phyloP scores from a whole-genome alignment of 2,797 vertebrate species.

The Semaprochilodus insignis region DNA sequence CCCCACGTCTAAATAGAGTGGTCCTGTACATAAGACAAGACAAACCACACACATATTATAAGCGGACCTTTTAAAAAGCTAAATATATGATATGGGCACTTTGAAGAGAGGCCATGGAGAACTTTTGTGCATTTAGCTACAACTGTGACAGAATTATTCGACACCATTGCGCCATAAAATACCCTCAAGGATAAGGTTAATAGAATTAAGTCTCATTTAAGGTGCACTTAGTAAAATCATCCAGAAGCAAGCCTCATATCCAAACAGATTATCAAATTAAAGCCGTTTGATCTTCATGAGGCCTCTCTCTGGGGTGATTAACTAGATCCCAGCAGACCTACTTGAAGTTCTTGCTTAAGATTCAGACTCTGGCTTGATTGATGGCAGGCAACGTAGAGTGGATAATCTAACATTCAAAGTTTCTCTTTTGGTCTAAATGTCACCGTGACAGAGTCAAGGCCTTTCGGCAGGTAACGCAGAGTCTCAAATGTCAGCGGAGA shows the following conservation, averaged over 20 bases:
- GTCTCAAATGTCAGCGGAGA: conserved; percentile 78
- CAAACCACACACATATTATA: neutral
- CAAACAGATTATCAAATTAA: conserved; percentile 43
- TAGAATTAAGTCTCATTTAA: conserved; percentile 30
- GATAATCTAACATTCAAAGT: conserved; percentile 64
- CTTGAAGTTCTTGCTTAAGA: conserved; percentile 41
- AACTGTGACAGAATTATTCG: neutral
- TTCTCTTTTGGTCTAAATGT: conserved; percentile 75
- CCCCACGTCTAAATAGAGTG: too few relatives aligned
- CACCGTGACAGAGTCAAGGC: conserved; percentile 73
- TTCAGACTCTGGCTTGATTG: conserved; percentile 47
- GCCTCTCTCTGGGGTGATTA: conserved; percentile 28
- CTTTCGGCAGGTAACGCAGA: conserved; percentile 74
- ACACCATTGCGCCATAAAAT: neutral
- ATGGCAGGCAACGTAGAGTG: conserved; percentile 60
- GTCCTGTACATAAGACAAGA: too few relatives aligned
- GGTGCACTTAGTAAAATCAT: conserved; percentile 19
- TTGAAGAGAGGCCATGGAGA: neutral
- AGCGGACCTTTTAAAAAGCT: neutral
- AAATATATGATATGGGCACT: neutral
- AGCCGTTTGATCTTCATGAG: conserved; percentile 33
- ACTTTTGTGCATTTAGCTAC: neutral
- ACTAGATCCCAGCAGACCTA: conserved; percentile 11
- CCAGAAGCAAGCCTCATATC: conserved; percentile 29
- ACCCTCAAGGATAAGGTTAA: conserved; percentile 16